Conservation (phyloP, 2,888 invertebrate genomes). For the Protophormia terraenovae region DNA sequence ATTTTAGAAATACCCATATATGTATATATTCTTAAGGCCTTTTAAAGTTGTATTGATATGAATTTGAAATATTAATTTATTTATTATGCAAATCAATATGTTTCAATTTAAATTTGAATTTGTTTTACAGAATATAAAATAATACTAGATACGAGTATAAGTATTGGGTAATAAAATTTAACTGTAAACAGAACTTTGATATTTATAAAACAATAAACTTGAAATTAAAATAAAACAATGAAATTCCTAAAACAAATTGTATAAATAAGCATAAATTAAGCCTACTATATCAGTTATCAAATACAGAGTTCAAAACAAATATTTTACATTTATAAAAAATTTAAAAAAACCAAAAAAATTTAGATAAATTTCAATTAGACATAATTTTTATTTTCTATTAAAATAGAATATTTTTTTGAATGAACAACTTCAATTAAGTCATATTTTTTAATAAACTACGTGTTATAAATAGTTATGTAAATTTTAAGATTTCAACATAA, state of each 20-base stretch:
- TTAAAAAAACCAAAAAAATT: no score
- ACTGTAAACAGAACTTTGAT: neutral
- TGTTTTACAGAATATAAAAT: neutral
- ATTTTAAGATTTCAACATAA: no score
- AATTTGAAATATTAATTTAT: neutral
- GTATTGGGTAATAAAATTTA: neutral
- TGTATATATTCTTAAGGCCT: neutral
- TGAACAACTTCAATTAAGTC: no score
- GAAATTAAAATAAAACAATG: neutral
- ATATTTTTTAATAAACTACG: no score
- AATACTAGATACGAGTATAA: neutral
- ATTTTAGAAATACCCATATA: no score
- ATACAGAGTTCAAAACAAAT: no score
- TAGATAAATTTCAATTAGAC: no score
- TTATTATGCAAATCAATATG: neutral
- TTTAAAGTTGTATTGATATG: neutral
- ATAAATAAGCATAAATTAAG: neutral
- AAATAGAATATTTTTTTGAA: no score
- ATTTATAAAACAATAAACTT: neutral
- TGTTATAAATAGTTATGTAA: no score
- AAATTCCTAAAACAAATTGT: neutral
- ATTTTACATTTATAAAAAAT: no score
- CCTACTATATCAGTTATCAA: neutral
- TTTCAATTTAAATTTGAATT: neutral
- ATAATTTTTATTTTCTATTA: no score